Evolutionary conservation across 2,888 invertebrate genomes (phyloP), one percentile per base, ranked within the genome.

Genomic region (Lochmaea capreae): DNA sequence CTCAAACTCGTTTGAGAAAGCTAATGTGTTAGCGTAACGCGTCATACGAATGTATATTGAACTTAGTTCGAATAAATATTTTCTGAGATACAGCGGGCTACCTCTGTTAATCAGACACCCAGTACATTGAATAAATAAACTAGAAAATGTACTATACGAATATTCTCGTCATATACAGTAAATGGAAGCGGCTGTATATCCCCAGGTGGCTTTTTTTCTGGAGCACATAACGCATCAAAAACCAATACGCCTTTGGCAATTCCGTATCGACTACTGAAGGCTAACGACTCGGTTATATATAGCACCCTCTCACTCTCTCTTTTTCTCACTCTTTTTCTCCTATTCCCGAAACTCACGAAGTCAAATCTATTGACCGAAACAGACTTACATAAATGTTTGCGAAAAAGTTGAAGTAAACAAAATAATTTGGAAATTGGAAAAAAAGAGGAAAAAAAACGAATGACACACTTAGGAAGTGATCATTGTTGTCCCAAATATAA

Each of bases 181-280:
- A 67, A 74, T 59, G 70, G 67, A 74, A 72, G 65, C 71, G 62
- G 67, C 68, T 68, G 61, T 65, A 66, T 67, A 71, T 72, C 75
- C 75, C 72, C 71, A 72, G 75, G 75, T 75, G 69, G 70, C 67
- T 65, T 70, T 75, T 73, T 77, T 74, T 71, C 74, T 68, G 71
- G 57, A 73, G 65, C 75, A 67, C 72, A 77, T 73, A 73, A 73
- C 73, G 67, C 74, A 74, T 74, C 74, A 65, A 72, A 76, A 75
- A 75, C 73, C 76, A 76, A 74, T 76, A 72, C 67, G 78, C 78
- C 76, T 62, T 65, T 72, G 66, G 76, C 76, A 62, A 74, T 71
- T 73, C 70, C 70, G 75, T 73, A 72, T 73, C 69, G 71, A 67
- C 54, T 57, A 74, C 67, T 43, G 63, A 65, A 54, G 33, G 67